A percentile compares a stretch with the other conserved stretches of the same genome.
phyloP scores from a whole-genome alignment of 1,140 invertebrate species.

The silkworm (Bombyx mori) region DNA sequence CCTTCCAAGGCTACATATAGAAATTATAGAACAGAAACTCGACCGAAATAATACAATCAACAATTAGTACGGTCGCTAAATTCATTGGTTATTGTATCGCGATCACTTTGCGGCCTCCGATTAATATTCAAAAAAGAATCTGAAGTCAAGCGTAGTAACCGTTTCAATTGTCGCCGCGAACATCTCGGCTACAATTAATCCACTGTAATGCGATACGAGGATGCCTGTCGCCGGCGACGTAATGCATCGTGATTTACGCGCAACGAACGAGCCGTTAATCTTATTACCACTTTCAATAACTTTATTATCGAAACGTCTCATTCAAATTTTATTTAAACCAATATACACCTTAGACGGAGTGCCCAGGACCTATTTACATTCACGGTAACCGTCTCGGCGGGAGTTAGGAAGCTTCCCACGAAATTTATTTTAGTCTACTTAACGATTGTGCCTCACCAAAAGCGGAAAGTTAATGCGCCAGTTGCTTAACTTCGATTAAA shows the following conservation, averaged over 20 bases:
- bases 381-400: slow-evolving; percentile 21
- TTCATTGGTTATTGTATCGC: too few relatives aligned
- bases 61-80: too few relatives aligned
- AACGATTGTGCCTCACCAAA: slow-evolving; percentile 47
- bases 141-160: slow-evolving; percentile 14
- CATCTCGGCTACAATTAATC: slow-evolving; percentile 54
- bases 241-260: slow-evolving; percentile 64
- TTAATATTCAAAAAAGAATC: too few relatives aligned
- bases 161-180: slow-evolving; percentile 34
- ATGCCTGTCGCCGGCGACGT: slow-evolving; percentile 53
- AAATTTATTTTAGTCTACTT: slow-evolving; percentile 57
- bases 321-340: slow-evolving; percentile 25
- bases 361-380: slow-evolving; percentile 30
- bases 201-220: slow-evolving; percentile 50
- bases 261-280: slow-evolving; percentile 57
- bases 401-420: slow-evolving; percentile 43
- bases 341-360: slow-evolving; percentile 37
- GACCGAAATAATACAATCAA: too few relatives aligned
- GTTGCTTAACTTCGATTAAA: slow-evolving; percentile 39
- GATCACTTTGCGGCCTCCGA: too few relatives aligned
- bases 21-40: too few relatives aligned
- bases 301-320: slow-evolving; percentile 47
- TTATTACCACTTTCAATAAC: slow-evolving; percentile 68
- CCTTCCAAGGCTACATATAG: too few relatives aligned
- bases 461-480: slow-evolving; percentile 44